phyloP scores from a whole-genome alignment of 2,797 vertebrate genomes.

The Erethizon dorsatum region DNA sequence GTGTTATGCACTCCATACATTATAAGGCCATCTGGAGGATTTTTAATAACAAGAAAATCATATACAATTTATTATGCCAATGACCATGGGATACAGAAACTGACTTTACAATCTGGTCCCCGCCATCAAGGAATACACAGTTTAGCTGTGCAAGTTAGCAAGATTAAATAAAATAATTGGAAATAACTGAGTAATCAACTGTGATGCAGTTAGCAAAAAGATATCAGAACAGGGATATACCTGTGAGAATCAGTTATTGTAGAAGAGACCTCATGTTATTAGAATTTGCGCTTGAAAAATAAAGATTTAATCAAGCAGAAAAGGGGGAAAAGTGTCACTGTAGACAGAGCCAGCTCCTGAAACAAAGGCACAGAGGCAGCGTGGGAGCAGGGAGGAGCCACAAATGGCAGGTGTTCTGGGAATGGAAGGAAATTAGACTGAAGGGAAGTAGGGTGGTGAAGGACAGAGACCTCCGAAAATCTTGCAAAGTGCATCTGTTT shows the following conservation, averaged over 20 bases:
- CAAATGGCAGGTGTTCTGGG: neutral
- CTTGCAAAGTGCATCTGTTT: neutral
- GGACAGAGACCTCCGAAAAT: neutral
- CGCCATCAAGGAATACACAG: neutral
- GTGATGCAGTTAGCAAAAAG: slow-evolving; percentile 29
- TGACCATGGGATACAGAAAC: neutral
- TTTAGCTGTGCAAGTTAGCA: neutral
- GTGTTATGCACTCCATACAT: slow-evolving; percentile 13
- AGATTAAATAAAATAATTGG: slow-evolving; percentile 46
- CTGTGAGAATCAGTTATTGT: slow-evolving; percentile 9
- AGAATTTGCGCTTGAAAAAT: slow-evolving; percentile 50
- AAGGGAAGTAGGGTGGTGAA: neutral
- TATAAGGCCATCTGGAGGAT: neutral
- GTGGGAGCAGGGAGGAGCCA: neutral
- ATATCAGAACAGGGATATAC: neutral
- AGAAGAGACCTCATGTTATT: neutral
- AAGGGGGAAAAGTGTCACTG: neutral
- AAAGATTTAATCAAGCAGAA: slow-evolving; percentile 43
- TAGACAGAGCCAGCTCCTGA: neutral
- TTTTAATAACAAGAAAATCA: slow-evolving; percentile 45
- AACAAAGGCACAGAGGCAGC: neutral
- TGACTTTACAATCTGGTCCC: neutral
- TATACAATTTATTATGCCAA: neutral
- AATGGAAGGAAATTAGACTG: neutral
- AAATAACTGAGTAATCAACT: slow-evolving; percentile 18